Conservation (phyloP, 1,140 invertebrate species). For the Helicoverpa armigera region DNA sequence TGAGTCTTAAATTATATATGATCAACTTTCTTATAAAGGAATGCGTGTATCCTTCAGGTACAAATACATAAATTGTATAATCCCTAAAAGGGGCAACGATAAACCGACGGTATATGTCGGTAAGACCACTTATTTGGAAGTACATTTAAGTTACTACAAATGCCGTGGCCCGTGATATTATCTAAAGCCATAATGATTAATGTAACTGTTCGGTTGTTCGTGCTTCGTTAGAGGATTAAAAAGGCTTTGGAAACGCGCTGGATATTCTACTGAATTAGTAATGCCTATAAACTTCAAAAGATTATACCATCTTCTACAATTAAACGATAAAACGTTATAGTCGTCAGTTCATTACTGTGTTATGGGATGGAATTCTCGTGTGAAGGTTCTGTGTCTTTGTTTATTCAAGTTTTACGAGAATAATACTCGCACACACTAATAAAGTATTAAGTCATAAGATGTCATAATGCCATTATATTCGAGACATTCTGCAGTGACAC, state of each 20-base stretch:
- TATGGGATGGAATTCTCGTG: constrained; percentile 23
- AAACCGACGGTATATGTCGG: neutral
- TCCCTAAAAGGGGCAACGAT: neutral
- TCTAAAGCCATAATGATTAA: constrained; percentile 24
- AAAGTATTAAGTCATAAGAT: neutral
- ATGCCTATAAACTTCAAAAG: constrained; percentile 46
- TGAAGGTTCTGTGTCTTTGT: constrained; percentile 18
- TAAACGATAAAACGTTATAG: constrained; percentile 15
- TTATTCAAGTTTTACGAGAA: constrained; percentile 24
- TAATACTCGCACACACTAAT: neutral
- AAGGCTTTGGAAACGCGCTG: neutral
- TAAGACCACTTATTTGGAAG: neutral
- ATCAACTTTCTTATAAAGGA: neutral
- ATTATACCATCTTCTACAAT: constrained; percentile 33
- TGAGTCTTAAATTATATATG: neutral
- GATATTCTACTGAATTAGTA: constrained; percentile 43
- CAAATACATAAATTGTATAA: constrained; percentile 1
- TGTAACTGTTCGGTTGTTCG: constrained; percentile 3
- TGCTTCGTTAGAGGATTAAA: constrained; percentile 6
- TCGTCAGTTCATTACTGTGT: constrained; percentile 21
- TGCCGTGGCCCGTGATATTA: constrained; percentile 18
- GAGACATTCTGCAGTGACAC: no score
- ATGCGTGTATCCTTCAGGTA: constrained; percentile 6
- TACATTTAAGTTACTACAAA: constrained; percentile 26
- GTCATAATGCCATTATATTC: neutral